phyloP scores from a whole-genome alignment of 2,888 invertebrate genomes.

The Erebia palarica region DNA sequence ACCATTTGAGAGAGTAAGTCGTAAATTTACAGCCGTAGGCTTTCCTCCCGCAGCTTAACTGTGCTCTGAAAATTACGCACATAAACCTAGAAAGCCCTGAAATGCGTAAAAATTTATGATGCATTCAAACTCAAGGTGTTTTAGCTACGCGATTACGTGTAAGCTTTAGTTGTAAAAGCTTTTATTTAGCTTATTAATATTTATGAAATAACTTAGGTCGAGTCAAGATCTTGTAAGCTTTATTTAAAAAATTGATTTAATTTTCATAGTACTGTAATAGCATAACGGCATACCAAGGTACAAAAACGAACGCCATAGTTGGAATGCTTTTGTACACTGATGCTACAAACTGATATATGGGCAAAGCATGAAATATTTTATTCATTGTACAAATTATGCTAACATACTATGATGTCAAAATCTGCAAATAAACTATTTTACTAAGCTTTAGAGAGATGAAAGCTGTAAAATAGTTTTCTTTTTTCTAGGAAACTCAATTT shows the following conservation, averaged over 20 bases:
- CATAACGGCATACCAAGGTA: too few species aligned
- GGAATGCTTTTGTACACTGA: too few species aligned
- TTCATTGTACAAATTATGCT: too few species aligned
- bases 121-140: conserved; percentile 16
- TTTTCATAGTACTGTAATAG: too few species aligned
- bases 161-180: conserved; percentile 1
- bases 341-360: too few species aligned
- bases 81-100: conserved; percentile 15
- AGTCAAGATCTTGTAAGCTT: neutral
- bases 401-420: too few species aligned
- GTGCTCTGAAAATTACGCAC: conserved; percentile 21
- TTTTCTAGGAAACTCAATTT: neutral
- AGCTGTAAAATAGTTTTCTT: too few species aligned
- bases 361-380: too few species aligned
- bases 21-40: conserved; percentile 21
- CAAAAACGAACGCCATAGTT: too few species aligned
- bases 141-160: neutral
- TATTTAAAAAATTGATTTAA: neutral
- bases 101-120: conserved; percentile 20
- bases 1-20: conserved; percentile 25
- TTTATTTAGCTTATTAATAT: neutral
- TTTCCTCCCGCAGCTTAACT: conserved; percentile 17
- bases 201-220: neutral
- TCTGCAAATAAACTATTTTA: too few species aligned
- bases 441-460: too few species aligned